Base-by-base conservation (phyloP, 2,797 vertebrate genomes). In the Eurystomus glaucurus region DNA sequence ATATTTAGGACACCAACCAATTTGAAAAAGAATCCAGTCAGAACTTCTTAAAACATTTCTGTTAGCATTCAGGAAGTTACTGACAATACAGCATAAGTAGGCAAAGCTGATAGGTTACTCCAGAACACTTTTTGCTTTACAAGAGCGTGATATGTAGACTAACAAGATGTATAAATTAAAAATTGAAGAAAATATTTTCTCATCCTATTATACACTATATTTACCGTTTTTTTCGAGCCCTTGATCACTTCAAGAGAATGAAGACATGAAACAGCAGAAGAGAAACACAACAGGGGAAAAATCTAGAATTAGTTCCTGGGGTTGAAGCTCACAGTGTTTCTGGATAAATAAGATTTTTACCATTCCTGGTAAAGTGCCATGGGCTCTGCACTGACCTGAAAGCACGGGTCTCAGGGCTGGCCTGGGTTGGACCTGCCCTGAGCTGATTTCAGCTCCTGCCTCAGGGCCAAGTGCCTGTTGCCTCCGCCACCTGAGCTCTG, bases 401-500 rank as follows among this genome's bases (percentile, higher is more conserved):
- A 65, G 4, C 5, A 8, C 6, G 39, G 31, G 11, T 61, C 19
- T 54, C 26, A 6, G 39, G 46, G 3, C 31, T 77, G 45, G 4
- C 6, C 50, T 41, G 25, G 17, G 5, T 13, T 3, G 4, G 26
- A 37, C 15, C 14, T 84, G 39, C 12, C 11, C 72, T 90, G 29
- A 11, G 8, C 21, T 35, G 10, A 2, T 75, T 61, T 58, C 9
- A 57, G 37, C 1, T 1, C 16, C 46, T n/a, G 15, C 54, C 29
- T 26, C 0, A 0, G 7, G 15, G 3, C 18, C 51, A 61, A 0
- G 2, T 19, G 3, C 23, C 9, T 41, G 6, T 7, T 60, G 2
- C 6, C 16, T 37, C 14, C 21, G 4, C 15, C 52, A 7, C 25
- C 52, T 11, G 52, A 71, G n/a, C 21, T 10, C 37, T 50, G 37